Conservation (phyloP, 2,113 vertebrate genomes). For the Perca schrenkii region DNA sequence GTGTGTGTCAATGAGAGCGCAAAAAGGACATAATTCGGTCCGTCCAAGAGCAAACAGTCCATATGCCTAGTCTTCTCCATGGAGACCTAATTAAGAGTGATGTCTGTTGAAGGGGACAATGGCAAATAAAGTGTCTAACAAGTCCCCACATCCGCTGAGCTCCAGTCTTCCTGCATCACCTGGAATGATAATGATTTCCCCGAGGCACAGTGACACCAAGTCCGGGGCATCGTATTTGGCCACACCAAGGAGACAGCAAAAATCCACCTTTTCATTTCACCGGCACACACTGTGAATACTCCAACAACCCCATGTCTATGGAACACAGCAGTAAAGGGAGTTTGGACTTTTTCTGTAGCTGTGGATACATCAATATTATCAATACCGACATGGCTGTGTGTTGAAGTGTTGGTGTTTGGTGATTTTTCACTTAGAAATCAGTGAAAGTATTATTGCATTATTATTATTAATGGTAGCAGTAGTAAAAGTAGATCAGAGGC, state of each 20-base stretch:
- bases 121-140: slow-evolving; percentile 75
- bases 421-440: not conserved
- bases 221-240: slow-evolving; percentile 40
- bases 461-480: not conserved
- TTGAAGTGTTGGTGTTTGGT: not conserved
- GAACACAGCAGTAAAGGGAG: not conserved
- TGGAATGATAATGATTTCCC: slow-evolving; percentile 70
- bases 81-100: slow-evolving; percentile 79
- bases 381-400: not conserved
- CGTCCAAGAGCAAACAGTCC: slow-evolving; percentile 65
- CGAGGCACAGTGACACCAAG: slow-evolving; percentile 36
- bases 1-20: not conserved
- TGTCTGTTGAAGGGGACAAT: slow-evolving; percentile 69
- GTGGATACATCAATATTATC: slow-evolving; percentile 26
- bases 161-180: slow-evolving; percentile 49
- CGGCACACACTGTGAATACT: not conserved
- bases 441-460: not conserved
- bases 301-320: slow-evolving; percentile 6
- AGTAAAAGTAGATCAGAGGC: not conserved
- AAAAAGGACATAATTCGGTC: slow-evolving; percentile 57
- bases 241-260: slow-evolving; percentile 19
- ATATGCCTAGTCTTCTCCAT: slow-evolving; percentile 64
- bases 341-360: slow-evolving; percentile 13
- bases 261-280: slow-evolving; percentile 11
- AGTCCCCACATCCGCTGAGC: slow-evolving; percentile 66